Evolutionary conservation across 53 echinoderm and acorn worm genomes (phyloP).

Genomic region (Paracentrotus lividus): DNA sequence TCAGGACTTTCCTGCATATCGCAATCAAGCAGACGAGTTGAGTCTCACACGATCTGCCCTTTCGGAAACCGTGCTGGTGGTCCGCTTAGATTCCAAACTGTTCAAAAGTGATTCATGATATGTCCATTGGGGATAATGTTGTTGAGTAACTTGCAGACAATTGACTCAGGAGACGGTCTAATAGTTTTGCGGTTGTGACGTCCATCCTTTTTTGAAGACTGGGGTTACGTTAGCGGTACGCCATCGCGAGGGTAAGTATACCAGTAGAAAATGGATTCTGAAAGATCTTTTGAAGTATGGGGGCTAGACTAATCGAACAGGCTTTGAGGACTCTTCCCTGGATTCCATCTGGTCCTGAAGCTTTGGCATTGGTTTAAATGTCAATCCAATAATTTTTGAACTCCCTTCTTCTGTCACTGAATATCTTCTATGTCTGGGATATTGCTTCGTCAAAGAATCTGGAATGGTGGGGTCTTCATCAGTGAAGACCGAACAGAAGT

Average conservation of each 20-base stretch:
- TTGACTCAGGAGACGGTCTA: conserved; percentile 45
- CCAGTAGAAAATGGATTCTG: conserved; percentile 27
- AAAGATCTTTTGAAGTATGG: not conserved
- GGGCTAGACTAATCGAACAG: not conserved
- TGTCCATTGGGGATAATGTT: conserved; percentile 43
- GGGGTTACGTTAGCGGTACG: conserved; percentile 43
- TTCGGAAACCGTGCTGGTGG: conserved; percentile 63
- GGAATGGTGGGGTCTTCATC: not conserved
- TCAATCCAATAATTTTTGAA: conserved; percentile 39
- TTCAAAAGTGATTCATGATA: conserved; percentile 52
- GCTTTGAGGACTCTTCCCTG: conserved; percentile 17
- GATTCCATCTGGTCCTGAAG: conserved; percentile 54
- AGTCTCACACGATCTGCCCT: conserved; percentile 59
- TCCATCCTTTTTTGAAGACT: conserved; percentile 68
- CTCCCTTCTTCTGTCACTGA: conserved; percentile 26
- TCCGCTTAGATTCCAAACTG: conserved; percentile 36
- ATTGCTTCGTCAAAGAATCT: not conserved
- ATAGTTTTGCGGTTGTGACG: conserved; percentile 36
- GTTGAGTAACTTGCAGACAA: conserved; percentile 57
- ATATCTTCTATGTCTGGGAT: not conserved
- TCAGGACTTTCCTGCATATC: not conserved
- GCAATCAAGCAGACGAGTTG: conserved; percentile 37
- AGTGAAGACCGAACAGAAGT: conserved; percentile 65
- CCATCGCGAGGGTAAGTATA: conserved; percentile 36
- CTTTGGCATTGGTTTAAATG: conserved; percentile 35